Conservation (phyloP, 2,113 vertebrate species). For the Podocnemis expansa region DNA sequence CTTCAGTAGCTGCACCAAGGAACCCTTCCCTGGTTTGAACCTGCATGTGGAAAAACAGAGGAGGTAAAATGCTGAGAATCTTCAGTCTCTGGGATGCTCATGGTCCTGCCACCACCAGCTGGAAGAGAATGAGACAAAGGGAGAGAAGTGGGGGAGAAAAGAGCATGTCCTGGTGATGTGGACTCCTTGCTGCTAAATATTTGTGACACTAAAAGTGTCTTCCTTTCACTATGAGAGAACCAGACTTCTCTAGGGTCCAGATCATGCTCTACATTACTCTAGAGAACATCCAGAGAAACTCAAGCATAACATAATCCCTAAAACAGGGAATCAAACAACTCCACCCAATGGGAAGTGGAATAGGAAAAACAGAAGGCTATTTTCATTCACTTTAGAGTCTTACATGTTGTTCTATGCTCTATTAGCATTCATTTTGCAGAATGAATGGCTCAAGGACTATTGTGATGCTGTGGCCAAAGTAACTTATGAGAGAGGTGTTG, state of each 20-base stretch:
- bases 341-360: slow-evolving; percentile 22
- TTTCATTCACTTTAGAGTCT: slow-evolving; percentile 3
- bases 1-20: neutral
- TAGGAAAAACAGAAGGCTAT: neutral
- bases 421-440: slow-evolving; percentile 5
- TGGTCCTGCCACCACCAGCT: neutral
- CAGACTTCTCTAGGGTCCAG: neutral
- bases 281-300: neutral
- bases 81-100: neutral
- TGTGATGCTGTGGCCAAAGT: neutral
- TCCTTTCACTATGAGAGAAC: neutral
- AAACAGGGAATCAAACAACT: neutral
- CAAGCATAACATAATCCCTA: neutral
- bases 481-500: accelerated
- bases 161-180: neutral
- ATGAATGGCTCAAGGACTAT: neutral
- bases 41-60: accelerated
- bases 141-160: neutral
- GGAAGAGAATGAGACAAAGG: neutral
- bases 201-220: neutral
- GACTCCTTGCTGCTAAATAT: neutral
- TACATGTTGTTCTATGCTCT: neutral
- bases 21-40: neutral
- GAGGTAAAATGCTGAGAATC: neutral
- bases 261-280: neutral